Base-by-base conservation (phyloP, 2,888 invertebrate genomes). In the Idaea aversata region DNA sequence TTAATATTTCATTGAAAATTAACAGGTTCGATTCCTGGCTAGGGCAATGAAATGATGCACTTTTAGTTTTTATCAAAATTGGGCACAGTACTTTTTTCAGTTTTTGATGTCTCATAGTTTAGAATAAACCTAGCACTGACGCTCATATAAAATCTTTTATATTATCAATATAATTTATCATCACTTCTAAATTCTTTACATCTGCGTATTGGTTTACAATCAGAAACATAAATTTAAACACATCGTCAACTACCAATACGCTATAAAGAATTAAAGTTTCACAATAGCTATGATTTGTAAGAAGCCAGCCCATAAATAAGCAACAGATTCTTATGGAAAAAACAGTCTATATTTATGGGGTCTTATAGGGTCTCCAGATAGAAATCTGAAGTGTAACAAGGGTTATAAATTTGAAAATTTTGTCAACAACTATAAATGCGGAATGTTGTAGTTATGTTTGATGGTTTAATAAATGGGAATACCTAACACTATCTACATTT, bases 221-320 rank as follows among this genome's bases (percentile, higher is more conserved):
- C 67, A 72, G 59, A 65, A 65, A 74, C 78, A 87, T 91, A 89
- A 89, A 91, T 88, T 85, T 84, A 73, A 78, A 82, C 87, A 88
- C 87, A 73, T 88, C 87, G 82, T 82, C 83, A 82, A 75, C 77
- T 83, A 72, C 79, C 83, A 84, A 88, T 83, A 81, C 82, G 74
- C 47, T 72, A 71, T 74, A 74, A 69, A 70, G 71, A 76, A 78
- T 75, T 78, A 75, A 76, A 75, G 74, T 69, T 74, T 69, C 72
- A 84, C 84, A 87, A 88, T 83, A 81, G 79, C 80, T 70, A 86
- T 90, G 91, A 91, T 90, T 90, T 91, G 91, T 91, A 86, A 77
- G 80, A 75, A 78, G 69, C 79, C 68, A 65, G 75, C 79, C 78
- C 80, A 88, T 88, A 86, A 74, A 73, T 64, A 67, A 69, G 68